A percentile compares a stretch with the other conserved stretches of the same genome.
phyloP scores from a whole-genome alignment of 2,888 invertebrate genomes.

The Orthosia incerta region DNA sequence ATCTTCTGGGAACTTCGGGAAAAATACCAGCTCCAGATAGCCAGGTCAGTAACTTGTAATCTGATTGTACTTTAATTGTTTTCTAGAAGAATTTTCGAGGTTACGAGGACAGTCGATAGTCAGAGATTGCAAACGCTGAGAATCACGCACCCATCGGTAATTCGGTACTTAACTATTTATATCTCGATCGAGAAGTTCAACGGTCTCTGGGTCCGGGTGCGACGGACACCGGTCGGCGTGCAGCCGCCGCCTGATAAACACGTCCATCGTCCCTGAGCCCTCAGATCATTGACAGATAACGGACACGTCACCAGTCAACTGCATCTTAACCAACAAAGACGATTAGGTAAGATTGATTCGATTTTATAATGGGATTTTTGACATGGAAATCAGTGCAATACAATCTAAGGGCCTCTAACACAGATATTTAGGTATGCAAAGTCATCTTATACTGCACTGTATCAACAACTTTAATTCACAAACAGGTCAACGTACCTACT shows the following conservation, averaged over 20 bases:
- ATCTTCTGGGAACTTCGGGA: background rate
- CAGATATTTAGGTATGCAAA: conserved; percentile 2
- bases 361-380: background rate
- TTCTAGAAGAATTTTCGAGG: conserved; percentile 12
- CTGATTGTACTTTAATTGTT: background rate
- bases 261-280: conserved; percentile 17
- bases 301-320: conserved; percentile 4
- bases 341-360: conserved; percentile 21
- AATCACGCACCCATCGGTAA: conserved; percentile 34
- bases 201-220: conserved; percentile 26
- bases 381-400: background rate
- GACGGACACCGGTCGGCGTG: conserved; percentile 7
- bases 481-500: conserved; percentile 26
- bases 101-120: conserved; percentile 1
- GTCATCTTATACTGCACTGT: conserved; percentile 2
- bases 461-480: conserved; percentile 13
- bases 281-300: conserved; percentile 56
- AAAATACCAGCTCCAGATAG: background rate
- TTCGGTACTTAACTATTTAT: conserved; percentile 9
- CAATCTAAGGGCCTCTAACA: background rate
- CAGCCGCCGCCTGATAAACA: conserved; percentile 37
- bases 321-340: conserved; percentile 14
- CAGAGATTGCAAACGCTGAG: conserved; percentile 22
- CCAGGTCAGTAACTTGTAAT: background rate
- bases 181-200: conserved; percentile 46